Evolutionary conservation across 2,113 vertebrate genomes (phyloP), one percentile per base, ranked within the genome.

Genomic region (Lathamus discolor): DNA sequence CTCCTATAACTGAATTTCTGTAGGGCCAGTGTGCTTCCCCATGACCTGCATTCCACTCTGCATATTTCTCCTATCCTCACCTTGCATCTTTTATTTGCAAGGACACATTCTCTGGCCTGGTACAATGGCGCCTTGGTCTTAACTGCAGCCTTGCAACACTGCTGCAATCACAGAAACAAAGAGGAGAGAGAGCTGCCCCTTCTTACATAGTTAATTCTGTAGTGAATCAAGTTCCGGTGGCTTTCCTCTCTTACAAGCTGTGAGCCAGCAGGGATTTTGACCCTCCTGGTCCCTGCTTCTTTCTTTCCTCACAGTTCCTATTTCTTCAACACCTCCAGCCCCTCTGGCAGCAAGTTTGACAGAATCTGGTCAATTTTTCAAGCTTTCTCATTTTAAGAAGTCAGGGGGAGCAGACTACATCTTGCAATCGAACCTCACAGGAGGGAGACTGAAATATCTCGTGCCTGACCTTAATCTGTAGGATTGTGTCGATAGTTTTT

Each of bases 291-390:
- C 64, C 28, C 69, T 17, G 18, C 64, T 80, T 77, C 67, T 91
- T 80, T 55, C 51, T 62, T 91, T 93, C 74, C 46, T 94, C 83
- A 82, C 93, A 91, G 75, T 28, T 94, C 64, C 20, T 2, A 0
- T 84, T 88, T 90, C 39, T 88, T 86, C 55, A 72, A 92, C 94
- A 92, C 92, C 66, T 91, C 52, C 51, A 69, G 46, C 46, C 88
- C 43, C 52, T 82, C 46, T 76, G 76, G 44, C 69, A 91, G 63
- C 4, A 78, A 77, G 82, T 83, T 76, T 87, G 70, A 79, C 86
- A 95, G 86, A 93, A 95, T 80, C 49, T 89, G 54, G 66, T 93
- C 67, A 87, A 83, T 87, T 95, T 94, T 95, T 93, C 86, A 94
- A 91, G 74, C 57, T 49, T 72, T 89, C 80, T 90, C 77, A 73